Evolutionary conservation across 64 coral and sea anemone genomes (phyloP).

Genomic region (Exaiptasia diaphana): DNA sequence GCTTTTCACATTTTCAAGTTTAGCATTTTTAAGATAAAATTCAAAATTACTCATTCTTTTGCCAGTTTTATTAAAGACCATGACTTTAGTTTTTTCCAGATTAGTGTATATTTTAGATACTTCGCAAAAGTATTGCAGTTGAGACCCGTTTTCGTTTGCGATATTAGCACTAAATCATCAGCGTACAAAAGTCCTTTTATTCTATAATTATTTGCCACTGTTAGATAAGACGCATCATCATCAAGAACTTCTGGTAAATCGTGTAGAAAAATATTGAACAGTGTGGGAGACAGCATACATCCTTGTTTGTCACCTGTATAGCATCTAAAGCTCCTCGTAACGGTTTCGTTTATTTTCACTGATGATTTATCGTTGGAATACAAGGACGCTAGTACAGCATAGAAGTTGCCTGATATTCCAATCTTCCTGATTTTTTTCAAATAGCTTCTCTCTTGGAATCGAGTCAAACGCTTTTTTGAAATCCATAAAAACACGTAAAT

Average conservation of each 20-base stretch:
- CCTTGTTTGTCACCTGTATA: no score
- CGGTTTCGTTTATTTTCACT: no score
- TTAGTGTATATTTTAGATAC: background rate
- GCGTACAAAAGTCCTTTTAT: background rate
- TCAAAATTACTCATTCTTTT: slow-evolving; percentile 31
- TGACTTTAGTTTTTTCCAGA: background rate
- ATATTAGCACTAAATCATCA: slow-evolving; percentile 25
- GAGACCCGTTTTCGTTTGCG: background rate
- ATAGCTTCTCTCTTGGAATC: no score
- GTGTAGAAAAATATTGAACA: slow-evolving; percentile 35
- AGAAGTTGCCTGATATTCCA: no score
- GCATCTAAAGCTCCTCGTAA: no score
- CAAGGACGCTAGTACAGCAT: no score
- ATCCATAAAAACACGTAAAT: no score
- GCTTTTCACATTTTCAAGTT: slow-evolving; percentile 24
- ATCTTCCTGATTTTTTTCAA: no score
- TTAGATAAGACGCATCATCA: background rate
- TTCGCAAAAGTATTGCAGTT: background rate
- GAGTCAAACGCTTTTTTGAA: no score
- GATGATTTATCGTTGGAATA: no score
- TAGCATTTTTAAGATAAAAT: background rate
- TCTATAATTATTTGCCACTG: background rate
- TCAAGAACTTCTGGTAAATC: slow-evolving; percentile 18
- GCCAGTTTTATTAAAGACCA: slow-evolving; percentile 29
- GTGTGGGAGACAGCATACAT: no score